Conservation (phyloP, 1,140 invertebrate species). For the Steinernema feltiae region DNA sequence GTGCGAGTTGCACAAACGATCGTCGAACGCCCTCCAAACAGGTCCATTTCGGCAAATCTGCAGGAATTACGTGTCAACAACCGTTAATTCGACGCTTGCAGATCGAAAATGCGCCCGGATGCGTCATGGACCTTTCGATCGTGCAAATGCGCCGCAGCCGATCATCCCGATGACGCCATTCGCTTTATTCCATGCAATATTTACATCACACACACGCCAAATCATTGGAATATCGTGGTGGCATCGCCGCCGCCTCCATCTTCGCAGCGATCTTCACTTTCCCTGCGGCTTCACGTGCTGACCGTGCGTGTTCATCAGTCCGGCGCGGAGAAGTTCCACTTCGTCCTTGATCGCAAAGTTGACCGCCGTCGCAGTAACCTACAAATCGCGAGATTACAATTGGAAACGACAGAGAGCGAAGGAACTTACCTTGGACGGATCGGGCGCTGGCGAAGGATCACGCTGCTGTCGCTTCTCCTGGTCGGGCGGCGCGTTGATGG, state of each 20-base stretch:
- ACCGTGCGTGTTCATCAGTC: slow-evolving; percentile 13
- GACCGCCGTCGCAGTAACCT: slow-evolving; percentile 7
- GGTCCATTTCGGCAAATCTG: too few relatives aligned
- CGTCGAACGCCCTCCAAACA: too few relatives aligned
- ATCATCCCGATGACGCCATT: not conserved
- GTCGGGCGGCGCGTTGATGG: slow-evolving; percentile 12
- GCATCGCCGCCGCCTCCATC: not conserved
- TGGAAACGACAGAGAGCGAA: not conserved
- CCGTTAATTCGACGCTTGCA: too few relatives aligned
- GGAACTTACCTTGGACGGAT: not conserved
- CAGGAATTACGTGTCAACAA: too few relatives aligned
- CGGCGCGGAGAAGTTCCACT: slow-evolving; percentile 11
- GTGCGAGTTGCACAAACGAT: too few relatives aligned
- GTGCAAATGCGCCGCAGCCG: too few relatives aligned
- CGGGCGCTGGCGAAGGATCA: not conserved
- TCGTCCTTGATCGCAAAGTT: slow-evolving; percentile 22
- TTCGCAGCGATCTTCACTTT: not conserved
- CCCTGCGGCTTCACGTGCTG: slow-evolving; percentile 11
- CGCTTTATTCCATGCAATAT: not conserved
- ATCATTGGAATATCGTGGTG: too few relatives aligned
- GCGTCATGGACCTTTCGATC: too few relatives aligned
- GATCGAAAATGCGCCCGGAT: too few relatives aligned
- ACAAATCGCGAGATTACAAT: not conserved
- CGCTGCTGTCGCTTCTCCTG: not conserved
- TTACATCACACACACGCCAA: not conserved